phyloP scores from a whole-genome alignment of 2,888 invertebrate species.

The Lochmaea capreae region DNA sequence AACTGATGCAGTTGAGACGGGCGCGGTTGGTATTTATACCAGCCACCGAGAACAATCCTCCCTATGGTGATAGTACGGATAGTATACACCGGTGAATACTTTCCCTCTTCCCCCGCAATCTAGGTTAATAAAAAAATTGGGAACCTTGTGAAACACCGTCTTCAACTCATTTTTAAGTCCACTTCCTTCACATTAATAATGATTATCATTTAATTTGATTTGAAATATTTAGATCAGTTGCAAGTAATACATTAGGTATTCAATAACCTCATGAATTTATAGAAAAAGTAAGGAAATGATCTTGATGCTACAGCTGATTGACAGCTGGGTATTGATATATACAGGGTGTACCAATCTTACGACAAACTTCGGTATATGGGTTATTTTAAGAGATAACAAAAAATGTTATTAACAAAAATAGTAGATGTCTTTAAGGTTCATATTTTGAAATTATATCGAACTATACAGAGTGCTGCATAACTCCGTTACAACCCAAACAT shows the following conservation, averaged over 20 bases:
- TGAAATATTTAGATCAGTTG: slow-evolving; percentile 1
- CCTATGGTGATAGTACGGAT: slow-evolving; percentile 55
- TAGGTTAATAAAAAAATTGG: slow-evolving; percentile 35
- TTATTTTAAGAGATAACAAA: no score
- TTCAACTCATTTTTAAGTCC: slow-evolving; percentile 21
- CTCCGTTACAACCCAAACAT: no score
- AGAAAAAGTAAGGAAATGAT: background rate
- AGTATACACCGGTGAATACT: slow-evolving; percentile 46
- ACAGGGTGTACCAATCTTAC: no score
- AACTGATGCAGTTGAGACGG: slow-evolving; percentile 53
- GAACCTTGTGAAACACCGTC: slow-evolving; percentile 22
- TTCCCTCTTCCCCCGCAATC: slow-evolving; percentile 53
- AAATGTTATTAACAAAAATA: no score
- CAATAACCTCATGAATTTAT: background rate
- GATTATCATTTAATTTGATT: background rate
- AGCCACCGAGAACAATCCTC: slow-evolving; percentile 48
- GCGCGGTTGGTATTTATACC: slow-evolving; percentile 54
- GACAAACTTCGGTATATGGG: no score
- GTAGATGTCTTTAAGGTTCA: no score
- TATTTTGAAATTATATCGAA: no score
- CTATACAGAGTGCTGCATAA: no score
- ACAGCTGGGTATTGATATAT: background rate
- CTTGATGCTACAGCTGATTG: background rate
- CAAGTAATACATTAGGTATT: background rate
- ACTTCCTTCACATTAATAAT: slow-evolving; percentile 14